Evolutionary conservation across 2,113 vertebrate species (phyloP), one percentile per base, ranked within the genome.

Genomic region (Pseudopipra pipra): DNA sequence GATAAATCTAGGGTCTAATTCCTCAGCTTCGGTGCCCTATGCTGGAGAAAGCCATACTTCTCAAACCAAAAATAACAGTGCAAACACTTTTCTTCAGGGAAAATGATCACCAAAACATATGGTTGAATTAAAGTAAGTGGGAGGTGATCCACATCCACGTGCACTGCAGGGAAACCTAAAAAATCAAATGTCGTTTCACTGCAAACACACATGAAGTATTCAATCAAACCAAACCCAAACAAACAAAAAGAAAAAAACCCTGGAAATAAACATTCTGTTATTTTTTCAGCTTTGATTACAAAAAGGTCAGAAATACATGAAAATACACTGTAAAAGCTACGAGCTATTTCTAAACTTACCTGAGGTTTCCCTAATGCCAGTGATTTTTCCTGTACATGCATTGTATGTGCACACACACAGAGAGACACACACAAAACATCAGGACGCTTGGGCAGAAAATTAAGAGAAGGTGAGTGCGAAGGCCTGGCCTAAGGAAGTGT

Each of bases 281-380:
- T 43, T 67, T 46, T 59, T 74, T 67, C 41, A 73, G 9, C 22
- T 87, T 93, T 66, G 47, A 39, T 31, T 31, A 43, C 58, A 63
- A 85, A 65, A 87, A 44, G 14, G 10, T 51, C 77, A 77, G 44
- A 86, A 87, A 87, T 4, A 62, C 28, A 25, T 20, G 35, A 55
- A 73, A 73, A 78, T 2, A 49, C 8, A 76, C 25, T 20, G 18
- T 21, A 31, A 43, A 75, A 86, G 28, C 8, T 2, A 54, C 0
- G 4, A 59, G 39, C 20, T 75, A 12, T 33, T 89, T 67, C 59
- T 63, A 52, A 75, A 93, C 95, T 95, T 93, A 96, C 93, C 93
- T 79, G 76, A 75, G 9, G 25, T 22, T 93, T 62, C 49, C 17
- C 63, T 68, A 18, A 72, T 27, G 52, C 65, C 22, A 33, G 15